Base-by-base conservation (phyloP, 2,113 vertebrate genomes). In the Numida meleagris region DNA sequence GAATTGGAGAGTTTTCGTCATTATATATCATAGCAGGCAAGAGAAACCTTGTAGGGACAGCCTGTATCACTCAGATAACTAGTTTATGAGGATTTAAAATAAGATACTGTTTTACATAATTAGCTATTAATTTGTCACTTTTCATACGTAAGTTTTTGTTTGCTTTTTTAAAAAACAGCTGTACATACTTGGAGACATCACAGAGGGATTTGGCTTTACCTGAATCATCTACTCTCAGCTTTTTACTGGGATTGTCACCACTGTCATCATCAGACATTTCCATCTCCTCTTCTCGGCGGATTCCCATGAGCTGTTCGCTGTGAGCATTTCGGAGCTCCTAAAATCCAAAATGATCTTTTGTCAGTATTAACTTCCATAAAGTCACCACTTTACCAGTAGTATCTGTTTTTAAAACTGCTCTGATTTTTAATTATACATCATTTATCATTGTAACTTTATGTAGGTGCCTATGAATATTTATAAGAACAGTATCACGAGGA, bases 231-330 rank as follows among this genome's bases (percentile, higher is more conserved):
- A 98, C 96, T 86, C 98, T 96, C 76, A 98, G 95, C 92, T 98
- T 99, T 97, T 99, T 99, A 67, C 96, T 98, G 46, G 98, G 98
- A 80, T 97, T 98, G 95, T 99, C 98, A 43, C 98, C 98, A 15
- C 96, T 97, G 86, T 99, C 99, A 36, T 99, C 99, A 24, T 99
- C 99, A 0, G 99, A 99, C 99, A 99, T 99, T 96, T 99, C 99
- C 99, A 99, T 99, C 93, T 99, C 99, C 93, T 99, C 99, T 92
- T 99, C 99, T 0, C 99, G 98, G 5, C 99, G 97, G 91, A 99
- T 99, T 70, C 99, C 99, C 99, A 99, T 99, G 86, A 99, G 98
- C 89, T 99, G 99, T 75, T 99, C 99, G 40, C 98, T 99, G 93
- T 99, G 99, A 67, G 99, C 99, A 19, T 99, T 99, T 87, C 99